Base-by-base conservation (phyloP, 2,888 invertebrate genomes). In the Parnassius apollo region DNA sequence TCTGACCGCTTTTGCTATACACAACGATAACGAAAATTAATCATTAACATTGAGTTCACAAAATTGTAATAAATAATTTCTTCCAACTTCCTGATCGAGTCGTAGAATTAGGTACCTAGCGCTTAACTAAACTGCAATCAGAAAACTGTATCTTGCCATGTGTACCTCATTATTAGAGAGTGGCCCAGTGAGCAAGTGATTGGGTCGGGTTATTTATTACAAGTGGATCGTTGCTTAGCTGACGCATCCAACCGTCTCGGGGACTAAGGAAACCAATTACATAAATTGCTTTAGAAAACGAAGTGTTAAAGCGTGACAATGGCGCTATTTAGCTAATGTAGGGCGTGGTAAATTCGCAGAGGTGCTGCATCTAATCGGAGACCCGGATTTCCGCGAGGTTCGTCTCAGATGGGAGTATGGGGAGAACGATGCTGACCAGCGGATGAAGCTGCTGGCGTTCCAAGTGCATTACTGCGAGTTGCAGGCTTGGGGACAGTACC, bases 381-480 rank as follows among this genome's bases (percentile, higher is more conserved):
- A 94, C 75, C 94, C 94, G 25, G 94, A 94, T 76, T 95, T 94
- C 77, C 88, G 94, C 60, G 93, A 94, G 73, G 94, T 95, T 13
- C 89, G 92, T 2, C 87, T 95, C 35, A 93, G 93, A 54, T 95
- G 95, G 95, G 94, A 94, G 73, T 93, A 93, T 65, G 93, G 93
- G 2, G 77, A 70, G 2, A 77, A 70, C 13, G 85, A 85, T 4
- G 86, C 85, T 13, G 83, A 81, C 50, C 75, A 82, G 68, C 69
- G 76, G 66, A 86, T 92, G 55, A 91, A 91, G 68, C 80, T 93
- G 51, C 85, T 93, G 69, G 93, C 93, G 13, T 96, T 95, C 84
- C 94, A 94, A 81, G 93, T 96, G 52, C 93, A 94, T 75, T 96
- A 95, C 82, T 96, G 96, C 82, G 96, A 96, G 79, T 83, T 96